Conservation (phyloP, 53 echinoderm and acorn worm species). For the Holothuria scabra region DNA sequence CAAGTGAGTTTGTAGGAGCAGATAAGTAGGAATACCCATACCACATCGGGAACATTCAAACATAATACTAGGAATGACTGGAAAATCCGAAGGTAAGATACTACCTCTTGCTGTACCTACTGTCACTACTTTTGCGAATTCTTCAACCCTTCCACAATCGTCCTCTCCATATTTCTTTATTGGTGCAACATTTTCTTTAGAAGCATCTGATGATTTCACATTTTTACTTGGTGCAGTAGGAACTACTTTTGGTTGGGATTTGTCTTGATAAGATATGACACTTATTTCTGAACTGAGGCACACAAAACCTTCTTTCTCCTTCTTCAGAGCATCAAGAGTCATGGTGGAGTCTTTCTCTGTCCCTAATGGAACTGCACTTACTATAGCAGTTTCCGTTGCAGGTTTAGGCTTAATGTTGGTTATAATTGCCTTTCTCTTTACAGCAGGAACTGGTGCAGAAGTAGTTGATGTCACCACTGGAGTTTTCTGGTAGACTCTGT, state of each 20-base stretch:
- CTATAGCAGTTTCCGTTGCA: too few species aligned
- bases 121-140: neutral
- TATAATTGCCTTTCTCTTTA: neutral
- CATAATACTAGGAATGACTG: conserved; percentile 22
- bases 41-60: conserved; percentile 45
- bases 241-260: neutral
- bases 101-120: neutral
- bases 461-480: neutral
- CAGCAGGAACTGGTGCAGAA: neutral
- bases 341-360: neutral
- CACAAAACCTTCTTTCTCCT: conserved; percentile 26
- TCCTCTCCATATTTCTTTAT: conserved; percentile 30
- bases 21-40: conserved; percentile 22
- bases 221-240: neutral
- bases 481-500: neutral
- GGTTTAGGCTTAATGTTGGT: neutral
- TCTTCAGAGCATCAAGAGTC: neutral
- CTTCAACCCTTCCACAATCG: conserved; percentile 9
- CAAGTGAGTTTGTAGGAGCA: conserved; percentile 23
- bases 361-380: neutral
- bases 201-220: neutral
- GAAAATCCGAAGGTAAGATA: conserved; percentile 28
- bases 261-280: conserved; percentile 2
- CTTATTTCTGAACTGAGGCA: conserved; percentile 36
- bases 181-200: neutral